A percentile compares a stretch with the other conserved stretches of the same genome.
phyloP scores from a whole-genome alignment of 2,888 invertebrate species.

The Clitarchus hookeri region DNA sequence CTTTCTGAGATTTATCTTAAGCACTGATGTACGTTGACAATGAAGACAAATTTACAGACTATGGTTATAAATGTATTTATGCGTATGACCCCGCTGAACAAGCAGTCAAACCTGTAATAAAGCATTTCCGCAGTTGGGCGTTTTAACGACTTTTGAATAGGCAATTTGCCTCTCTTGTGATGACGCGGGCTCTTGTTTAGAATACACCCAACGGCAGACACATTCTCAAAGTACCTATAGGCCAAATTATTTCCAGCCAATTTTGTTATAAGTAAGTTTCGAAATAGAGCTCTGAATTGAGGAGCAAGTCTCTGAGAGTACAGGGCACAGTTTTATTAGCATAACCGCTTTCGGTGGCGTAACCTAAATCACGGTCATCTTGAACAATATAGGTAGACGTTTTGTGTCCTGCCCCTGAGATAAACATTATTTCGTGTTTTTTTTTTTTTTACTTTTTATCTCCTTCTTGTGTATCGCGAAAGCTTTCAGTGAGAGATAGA shows the following conservation, averaged over 20 bases:
- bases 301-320: neutral
- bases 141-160: neutral
- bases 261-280: neutral
- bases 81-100: no score
- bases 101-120: neutral
- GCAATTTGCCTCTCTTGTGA: neutral
- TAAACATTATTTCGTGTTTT: neutral
- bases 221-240: neutral
- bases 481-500: no score
- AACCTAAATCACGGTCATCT: neutral
- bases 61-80: no score
- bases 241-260: conserved; percentile 1
- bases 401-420: neutral
- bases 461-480: no score
- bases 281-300: neutral
- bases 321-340: neutral
- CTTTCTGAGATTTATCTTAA: no score
- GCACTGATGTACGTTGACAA: no score
- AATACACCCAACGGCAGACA: conserved; percentile 7
- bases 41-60: no score
- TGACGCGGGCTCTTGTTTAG: neutral
- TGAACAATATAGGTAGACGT: neutral
- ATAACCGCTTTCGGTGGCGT: neutral
- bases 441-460: no score
- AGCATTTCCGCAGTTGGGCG: neutral